Percentiles rank a stretch among this genome's conserved stretches.
Conservation (phyloP, 1,140 invertebrate species). For the Melanaphis sacchari region DNA sequence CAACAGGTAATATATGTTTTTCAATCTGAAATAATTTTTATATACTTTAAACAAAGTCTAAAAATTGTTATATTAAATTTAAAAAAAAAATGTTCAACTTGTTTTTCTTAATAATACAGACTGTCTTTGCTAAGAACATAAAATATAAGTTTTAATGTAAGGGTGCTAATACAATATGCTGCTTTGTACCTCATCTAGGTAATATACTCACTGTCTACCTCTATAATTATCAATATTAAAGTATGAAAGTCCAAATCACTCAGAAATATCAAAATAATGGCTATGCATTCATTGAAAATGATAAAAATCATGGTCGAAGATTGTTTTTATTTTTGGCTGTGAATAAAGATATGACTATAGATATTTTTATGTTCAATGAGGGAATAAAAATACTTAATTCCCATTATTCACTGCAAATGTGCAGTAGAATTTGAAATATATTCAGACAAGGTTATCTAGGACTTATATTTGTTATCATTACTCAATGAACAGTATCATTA, state of each 20-base stretch:
- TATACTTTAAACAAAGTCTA: neutral
- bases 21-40: conserved; percentile 33
- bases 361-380: neutral
- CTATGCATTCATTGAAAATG: neutral
- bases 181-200: neutral
- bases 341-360: neutral
- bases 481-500: no score
- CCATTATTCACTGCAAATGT: neutral
- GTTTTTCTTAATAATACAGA: neutral
- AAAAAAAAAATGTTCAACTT: neutral
- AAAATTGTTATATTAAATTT: neutral
- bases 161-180: neutral
- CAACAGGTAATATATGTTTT: conserved; percentile 61
- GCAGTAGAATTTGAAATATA: no score
- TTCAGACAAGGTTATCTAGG: no score
- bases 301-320: neutral
- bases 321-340: neutral
- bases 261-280: neutral
- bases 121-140: neutral
- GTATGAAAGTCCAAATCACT: neutral
- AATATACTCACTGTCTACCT: neutral
- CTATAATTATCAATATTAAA: neutral
- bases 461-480: no score
- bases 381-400: neutral
- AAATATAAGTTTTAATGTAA: neutral